Evolutionary conservation across 2,888 invertebrate genomes (phyloP).

Genomic region (Cerastoderma edule): DNA sequence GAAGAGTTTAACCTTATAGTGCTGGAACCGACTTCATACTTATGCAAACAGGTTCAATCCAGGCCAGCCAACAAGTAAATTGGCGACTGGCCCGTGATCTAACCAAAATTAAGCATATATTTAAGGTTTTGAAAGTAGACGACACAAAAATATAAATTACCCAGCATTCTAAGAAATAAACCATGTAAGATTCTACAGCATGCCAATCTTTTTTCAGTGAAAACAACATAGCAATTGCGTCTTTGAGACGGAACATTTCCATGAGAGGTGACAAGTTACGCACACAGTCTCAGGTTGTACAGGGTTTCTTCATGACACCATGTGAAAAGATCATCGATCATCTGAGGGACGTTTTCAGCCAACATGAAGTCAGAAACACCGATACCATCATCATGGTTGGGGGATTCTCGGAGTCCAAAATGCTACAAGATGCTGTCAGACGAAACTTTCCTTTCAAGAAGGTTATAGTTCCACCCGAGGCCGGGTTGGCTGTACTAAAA

Average conservation of each 20-base stretch:
- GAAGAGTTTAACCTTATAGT: too few relatives aligned
- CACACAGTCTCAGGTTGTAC: constrained; percentile 33
- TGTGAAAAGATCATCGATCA: constrained; percentile 41
- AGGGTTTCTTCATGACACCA: constrained; percentile 37
- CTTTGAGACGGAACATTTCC: constrained; percentile 26
- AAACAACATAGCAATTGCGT: too few relatives aligned
- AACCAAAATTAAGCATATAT: too few relatives aligned
- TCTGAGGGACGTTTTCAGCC: constrained; percentile 34
- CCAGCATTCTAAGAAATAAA: too few relatives aligned
- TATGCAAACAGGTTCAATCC: too few relatives aligned
- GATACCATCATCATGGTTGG: constrained; percentile 55
- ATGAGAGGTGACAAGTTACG: constrained; percentile 53
- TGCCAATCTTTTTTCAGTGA: too few relatives aligned
- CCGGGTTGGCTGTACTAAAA: constrained; percentile 2
- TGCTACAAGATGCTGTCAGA: constrained; percentile 43
- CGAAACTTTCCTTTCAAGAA: constrained; percentile 32
- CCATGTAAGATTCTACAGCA: too few relatives aligned
- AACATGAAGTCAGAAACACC: constrained; percentile 30
- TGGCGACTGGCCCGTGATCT: too few relatives aligned
- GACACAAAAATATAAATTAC: too few relatives aligned
- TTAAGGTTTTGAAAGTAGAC: too few relatives aligned
- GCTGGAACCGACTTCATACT: too few relatives aligned
- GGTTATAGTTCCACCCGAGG: constrained; percentile 36
- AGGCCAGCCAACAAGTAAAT: too few relatives aligned
- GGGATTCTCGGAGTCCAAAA: constrained; percentile 48